Base-by-base conservation (phyloP, 1,140 invertebrate genomes). In the Magallana gigas region DNA sequence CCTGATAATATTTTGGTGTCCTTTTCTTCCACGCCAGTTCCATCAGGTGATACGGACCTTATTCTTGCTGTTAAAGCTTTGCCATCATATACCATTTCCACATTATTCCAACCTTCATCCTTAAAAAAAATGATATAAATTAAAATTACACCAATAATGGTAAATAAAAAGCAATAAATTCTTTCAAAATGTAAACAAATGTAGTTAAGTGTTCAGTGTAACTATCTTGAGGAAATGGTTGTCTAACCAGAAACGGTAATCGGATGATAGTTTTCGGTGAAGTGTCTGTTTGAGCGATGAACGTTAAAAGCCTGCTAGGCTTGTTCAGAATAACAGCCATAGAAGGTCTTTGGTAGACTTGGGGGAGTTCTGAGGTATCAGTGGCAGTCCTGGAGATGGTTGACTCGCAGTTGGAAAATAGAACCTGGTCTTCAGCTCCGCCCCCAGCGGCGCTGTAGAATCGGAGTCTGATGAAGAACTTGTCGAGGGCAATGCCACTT, bases 341-440 rank as follows among this genome's bases (percentile, higher is more conserved):
- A 11, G 68, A 76, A 36, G 18, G 23, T 29, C 23, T 76, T 2
- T 12, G 5, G 12, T 76, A 76, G 0, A 76, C 12, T 23, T 23
- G 23, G 23, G 29, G 23, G 11, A 29, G 9, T 1, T 76, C 8
- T 76, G 23, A 7, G 2, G 8, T 12, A 36, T 11, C 23, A 12
- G 36, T 3, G 29, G 68, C 68, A 36, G 36, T 5, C 36, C 5
- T 48, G 36, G 5, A 48, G 36, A 48, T 5, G 2, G 36, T 48
- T 48, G 36, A 48, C 36, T 76, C 68, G 8, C 68, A 76, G 68
- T 76, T 76, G 14, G 68, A 76, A 76, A 76, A 76, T 36, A 76
- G 23, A 76, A 76, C 68, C 68, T 76, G 68, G 23, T 76, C 68
- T 4, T 18, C 4, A 0, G 9, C 68, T 76, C 18, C 68, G 29